Evolutionary conservation across 1,140 invertebrate genomes (phyloP).

Genomic region (Lucilia cuprina): DNA sequence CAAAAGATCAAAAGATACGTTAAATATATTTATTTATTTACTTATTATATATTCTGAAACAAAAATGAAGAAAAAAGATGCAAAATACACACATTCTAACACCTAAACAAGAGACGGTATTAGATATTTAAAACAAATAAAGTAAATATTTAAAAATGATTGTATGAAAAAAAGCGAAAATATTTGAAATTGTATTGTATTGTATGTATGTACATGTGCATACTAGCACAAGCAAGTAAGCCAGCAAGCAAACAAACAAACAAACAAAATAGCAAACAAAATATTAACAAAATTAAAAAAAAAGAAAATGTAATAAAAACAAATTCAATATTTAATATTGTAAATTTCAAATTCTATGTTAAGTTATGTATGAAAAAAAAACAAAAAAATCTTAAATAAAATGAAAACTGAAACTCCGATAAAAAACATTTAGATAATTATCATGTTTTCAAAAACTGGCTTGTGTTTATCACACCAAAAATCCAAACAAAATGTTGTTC

Average conservation of each 20-base stretch:
- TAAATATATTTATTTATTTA: no score
- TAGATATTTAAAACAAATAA: neutral
- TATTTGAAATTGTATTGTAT: neutral
- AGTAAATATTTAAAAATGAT: neutral
- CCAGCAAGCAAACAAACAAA: slow-evolving; percentile 29
- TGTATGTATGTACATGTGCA: neutral
- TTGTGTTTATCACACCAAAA: no score
- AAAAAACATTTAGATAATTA: neutral
- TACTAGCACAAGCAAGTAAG: slow-evolving; percentile 17
- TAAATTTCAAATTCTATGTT: slow-evolving; percentile 58
- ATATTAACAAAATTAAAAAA: neutral
- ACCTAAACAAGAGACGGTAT: no score
- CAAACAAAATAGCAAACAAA: neutral
- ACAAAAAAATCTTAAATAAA: slow-evolving; percentile 42
- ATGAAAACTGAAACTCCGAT: slow-evolving; percentile 9
- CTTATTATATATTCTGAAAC: no score
- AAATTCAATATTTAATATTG: slow-evolving; percentile 60
- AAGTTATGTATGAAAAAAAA: slow-evolving; percentile 44
- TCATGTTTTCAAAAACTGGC: no score
- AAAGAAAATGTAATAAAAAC: slow-evolving; percentile 23
- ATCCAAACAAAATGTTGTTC: no score
- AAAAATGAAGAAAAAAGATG: no score
- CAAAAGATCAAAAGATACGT: no score
- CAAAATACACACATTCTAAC: no score
- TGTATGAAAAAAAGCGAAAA: neutral